phyloP scores from a whole-genome alignment of 2,797 vertebrate genomes.

The Gambelia wislizenii region DNA sequence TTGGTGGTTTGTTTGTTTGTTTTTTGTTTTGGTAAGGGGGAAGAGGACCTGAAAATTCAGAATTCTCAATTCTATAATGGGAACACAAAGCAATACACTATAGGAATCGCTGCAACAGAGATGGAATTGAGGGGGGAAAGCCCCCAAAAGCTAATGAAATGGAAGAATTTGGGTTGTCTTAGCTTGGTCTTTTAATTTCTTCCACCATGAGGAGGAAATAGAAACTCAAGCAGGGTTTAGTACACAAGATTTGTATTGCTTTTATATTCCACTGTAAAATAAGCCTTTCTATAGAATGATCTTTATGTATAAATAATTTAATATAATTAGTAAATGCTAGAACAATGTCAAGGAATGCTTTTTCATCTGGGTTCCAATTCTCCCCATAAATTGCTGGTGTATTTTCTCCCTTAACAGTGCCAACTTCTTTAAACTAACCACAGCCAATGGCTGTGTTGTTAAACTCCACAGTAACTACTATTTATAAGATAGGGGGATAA shows the following conservation, averaged over 20 bases:
- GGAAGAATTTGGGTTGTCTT: not conserved
- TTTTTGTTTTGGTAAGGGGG: too few species aligned
- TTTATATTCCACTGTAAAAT: not conserved
- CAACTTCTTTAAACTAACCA: not conserved
- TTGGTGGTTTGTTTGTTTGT: too few species aligned
- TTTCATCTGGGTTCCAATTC: constrained; percentile 35
- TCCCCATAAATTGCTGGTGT: constrained; percentile 15
- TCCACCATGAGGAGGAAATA: constrained; percentile 19
- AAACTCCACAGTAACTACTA: constrained; percentile 26
- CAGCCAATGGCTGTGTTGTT: constrained; percentile 33
- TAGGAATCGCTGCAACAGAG: too few species aligned
- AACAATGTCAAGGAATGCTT: constrained; percentile 3
- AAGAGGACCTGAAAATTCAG: too few species aligned
- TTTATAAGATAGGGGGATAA: constrained; percentile 46
- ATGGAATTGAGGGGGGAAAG: too few species aligned
- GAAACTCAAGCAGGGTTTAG: not conserved
- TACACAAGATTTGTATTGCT: not conserved
- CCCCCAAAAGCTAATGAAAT: too few species aligned
- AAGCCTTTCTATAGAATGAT: constrained; percentile 21
- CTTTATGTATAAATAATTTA: constrained; percentile 38
- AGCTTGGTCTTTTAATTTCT: not conserved
- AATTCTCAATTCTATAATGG: too few species aligned
- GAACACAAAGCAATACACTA: too few species aligned
- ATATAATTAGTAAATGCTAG: constrained; percentile 47
- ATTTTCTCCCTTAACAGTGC: constrained; percentile 26